phyloP scores from a whole-genome alignment of 2,797 vertebrate species.

The Stomatorhinus walkeri region DNA sequence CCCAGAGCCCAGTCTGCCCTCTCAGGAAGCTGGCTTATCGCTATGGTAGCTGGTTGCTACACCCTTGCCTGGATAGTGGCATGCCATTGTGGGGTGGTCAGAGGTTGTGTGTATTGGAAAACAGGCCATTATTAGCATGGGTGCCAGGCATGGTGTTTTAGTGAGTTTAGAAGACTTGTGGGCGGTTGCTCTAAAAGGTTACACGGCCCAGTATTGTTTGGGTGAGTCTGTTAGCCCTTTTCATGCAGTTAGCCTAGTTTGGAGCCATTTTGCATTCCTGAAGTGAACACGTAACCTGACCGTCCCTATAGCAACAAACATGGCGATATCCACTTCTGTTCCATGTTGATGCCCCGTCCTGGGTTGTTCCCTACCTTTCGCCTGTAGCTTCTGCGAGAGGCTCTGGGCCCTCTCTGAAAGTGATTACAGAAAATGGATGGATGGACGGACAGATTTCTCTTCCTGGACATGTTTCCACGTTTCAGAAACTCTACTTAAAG shows the following conservation, averaged over 20 bases:
- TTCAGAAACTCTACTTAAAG: background rate
- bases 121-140: slow-evolving; percentile 28
- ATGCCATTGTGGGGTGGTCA: slow-evolving; percentile 50
- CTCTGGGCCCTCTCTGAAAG: background rate
- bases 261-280: background rate
- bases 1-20: slow-evolving; percentile 20
- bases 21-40: slow-evolving; percentile 12
- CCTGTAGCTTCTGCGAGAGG: background rate
- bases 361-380: background rate
- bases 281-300: background rate
- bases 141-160: background rate
- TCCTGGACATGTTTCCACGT: background rate
- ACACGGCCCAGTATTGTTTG: background rate
- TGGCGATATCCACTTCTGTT: background rate
- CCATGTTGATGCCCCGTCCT: background rate
- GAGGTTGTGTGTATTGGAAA: slow-evolving; percentile 46
- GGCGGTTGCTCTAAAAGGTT: background rate
- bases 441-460: background rate
- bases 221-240: background rate
- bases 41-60: background rate
- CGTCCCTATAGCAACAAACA: background rate
- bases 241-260: background rate
- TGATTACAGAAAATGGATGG: background rate
- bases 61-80: background rate
- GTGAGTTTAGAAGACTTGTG: background rate